These are phyloP conservation scores for Hymenopus coronatus DNA, from an alignment of 2,888 invertebrate genomes.

Conservation along the genomic window DNA sequence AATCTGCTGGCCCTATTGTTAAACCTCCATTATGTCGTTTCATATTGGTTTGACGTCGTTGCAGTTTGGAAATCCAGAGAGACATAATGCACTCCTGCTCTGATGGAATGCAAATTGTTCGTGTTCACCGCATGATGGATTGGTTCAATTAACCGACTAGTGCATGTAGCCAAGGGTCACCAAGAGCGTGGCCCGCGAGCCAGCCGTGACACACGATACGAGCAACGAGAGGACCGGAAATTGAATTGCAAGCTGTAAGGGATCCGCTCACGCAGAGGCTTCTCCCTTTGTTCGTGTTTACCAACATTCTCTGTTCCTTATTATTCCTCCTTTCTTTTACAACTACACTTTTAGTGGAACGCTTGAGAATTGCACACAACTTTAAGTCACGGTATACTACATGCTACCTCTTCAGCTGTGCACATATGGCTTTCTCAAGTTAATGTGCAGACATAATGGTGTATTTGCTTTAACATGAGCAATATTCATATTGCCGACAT, in stretches of 20 bases:
- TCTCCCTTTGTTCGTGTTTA: not conserved
- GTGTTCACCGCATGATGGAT: not conserved
- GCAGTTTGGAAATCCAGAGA: not conserved
- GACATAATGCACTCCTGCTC: not conserved
- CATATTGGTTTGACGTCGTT: not conserved
- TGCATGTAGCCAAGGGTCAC: not conserved
- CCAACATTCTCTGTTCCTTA: not conserved
- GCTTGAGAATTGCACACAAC: not conserved
- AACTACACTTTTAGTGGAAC: not conserved
- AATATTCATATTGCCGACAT: too few species aligned
- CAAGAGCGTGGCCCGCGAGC: not conserved
- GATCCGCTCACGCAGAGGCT: not conserved
- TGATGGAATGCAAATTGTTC: not conserved
- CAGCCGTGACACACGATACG: not conserved
- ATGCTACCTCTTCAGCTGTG: too few species aligned
- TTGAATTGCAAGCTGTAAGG: slow-evolving; percentile 3
- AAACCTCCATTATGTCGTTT: too few species aligned
- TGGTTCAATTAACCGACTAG: not conserved
- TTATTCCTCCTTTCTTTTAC: not conserved
- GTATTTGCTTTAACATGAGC: too few species aligned
- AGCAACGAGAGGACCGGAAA: not conserved
- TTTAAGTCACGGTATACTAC: not conserved
- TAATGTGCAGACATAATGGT: too few species aligned
- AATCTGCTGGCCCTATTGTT: too few species aligned
- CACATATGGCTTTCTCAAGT: too few species aligned